These are phyloP conservation scores for Temnothorax ravouxi DNA, from an alignment of 2,888 invertebrate species.

Conservation along the genomic window DNA sequence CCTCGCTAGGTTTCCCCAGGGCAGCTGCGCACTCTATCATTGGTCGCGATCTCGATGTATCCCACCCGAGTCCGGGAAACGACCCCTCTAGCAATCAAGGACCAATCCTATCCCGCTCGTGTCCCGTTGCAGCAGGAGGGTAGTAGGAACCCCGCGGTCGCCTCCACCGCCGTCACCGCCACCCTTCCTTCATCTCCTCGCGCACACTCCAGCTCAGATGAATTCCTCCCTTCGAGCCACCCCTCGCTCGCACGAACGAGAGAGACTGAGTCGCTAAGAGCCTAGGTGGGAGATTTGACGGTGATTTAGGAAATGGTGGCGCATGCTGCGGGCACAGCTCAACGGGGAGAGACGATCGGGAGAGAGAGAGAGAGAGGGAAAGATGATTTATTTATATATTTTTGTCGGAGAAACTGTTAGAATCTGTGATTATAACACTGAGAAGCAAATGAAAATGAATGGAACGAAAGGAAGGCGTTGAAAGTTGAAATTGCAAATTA, in stretches of 20 bases:
- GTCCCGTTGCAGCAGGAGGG: slow-evolving; percentile 56
- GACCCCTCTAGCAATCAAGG: slow-evolving; percentile 82
- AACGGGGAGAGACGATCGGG: background rate
- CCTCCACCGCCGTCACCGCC: background rate
- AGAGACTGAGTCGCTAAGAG: slow-evolving; percentile 7
- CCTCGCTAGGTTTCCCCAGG: slow-evolving; percentile 69
- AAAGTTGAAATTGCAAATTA: slow-evolving; percentile 4
- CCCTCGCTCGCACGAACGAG: slow-evolving; percentile 28
- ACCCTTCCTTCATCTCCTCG: slow-evolving; percentile 53
- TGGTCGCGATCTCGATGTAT: slow-evolving; percentile 85
- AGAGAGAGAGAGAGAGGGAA: background rate
- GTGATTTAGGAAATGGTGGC: slow-evolving; percentile 55
- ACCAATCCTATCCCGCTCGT: slow-evolving; percentile 82
- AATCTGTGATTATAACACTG: slow-evolving; percentile 1
- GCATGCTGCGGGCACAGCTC: slow-evolving; percentile 15
- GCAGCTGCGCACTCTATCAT: slow-evolving; percentile 85
- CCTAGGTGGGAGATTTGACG: slow-evolving; percentile 53
- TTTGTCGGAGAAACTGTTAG: background rate
- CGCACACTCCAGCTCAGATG: slow-evolving; percentile 53
- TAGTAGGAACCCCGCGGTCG: slow-evolving; percentile 56
- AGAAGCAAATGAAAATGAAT: slow-evolving; percentile 14
- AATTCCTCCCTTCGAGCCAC: slow-evolving; percentile 40
- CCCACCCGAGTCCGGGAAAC: slow-evolving; percentile 82
- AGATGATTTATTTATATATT: slow-evolving; percentile 36
- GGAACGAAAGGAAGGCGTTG: background rate